Base-by-base conservation (phyloP, 2,888 invertebrate species). In the Hecatera dysodea region DNA sequence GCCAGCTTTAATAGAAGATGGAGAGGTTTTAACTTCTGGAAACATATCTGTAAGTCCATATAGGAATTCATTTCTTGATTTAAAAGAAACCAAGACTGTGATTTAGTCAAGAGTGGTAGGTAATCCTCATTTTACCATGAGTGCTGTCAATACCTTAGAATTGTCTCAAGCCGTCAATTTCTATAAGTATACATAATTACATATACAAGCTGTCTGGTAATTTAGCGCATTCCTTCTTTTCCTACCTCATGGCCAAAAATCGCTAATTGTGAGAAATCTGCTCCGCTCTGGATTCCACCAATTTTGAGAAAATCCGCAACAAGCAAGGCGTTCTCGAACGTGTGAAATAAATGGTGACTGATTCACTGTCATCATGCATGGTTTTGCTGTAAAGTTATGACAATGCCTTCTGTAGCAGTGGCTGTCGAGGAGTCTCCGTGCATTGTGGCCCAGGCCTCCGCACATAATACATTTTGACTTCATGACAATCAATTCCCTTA, bases 11-110 rank as follows among this genome's bases (percentile, higher is more conserved):
- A 98, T 99, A 91, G 98, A 98, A 89, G 98, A 98, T 90, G 97
- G 98, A 82, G 98, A 98, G 29, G 96, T 98, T 22, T 98, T 99
- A 8, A 99, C 99, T 42, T 98, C 98, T 75, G 99, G 98, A 55
- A 98, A 98, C 87, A 98, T 99, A 72, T 98, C 99, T 46, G 99
- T 99, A 96, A 96, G 97, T 88, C 8, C 8, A 19, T 19, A 44
- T 61, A 7, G 8, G 1, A 8, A 22, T 19, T 1, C 17, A 19
- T 46, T 39, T 15, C 5, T 46, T 39, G 42, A 17, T 27, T 24
- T 36, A 15, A 0, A 5, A 22, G 12, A 11, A 12, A 24, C 22
- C 19, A 7, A 17, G 22, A n/a, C n/a, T 9, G n/a, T 39, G 39
- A 5, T 15, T 15, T 39, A 15, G 39, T 39, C 17, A 39, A 17